These are phyloP conservation scores for Muraenolepis orangiensis DNA, from an alignment of 2,797 vertebrate genomes.

Conservation along the genomic window DNA sequence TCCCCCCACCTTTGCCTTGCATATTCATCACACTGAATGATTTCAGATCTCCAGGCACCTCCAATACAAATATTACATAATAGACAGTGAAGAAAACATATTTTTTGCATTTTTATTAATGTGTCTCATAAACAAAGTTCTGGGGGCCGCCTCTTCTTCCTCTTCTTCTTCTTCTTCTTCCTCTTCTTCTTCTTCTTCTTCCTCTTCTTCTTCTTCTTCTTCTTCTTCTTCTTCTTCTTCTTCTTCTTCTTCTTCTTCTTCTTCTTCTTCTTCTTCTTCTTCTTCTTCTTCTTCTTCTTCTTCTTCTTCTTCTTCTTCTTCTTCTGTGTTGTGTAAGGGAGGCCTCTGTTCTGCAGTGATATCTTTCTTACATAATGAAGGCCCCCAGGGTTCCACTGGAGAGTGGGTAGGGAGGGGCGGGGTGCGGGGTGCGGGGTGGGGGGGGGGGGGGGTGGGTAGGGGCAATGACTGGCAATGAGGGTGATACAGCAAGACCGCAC, in stretches of 20 bases:
- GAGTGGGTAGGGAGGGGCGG: constrained; percentile 6
- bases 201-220: background rate
- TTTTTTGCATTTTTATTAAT: background rate
- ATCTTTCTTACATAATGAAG: constrained; percentile 75
- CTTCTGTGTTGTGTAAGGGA: constrained; percentile 43
- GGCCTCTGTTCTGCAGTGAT: constrained; percentile 63
- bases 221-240: background rate
- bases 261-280: background rate
- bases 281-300: background rate
- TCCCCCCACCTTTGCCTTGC: background rate
- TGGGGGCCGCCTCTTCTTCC: background rate
- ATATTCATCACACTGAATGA: background rate
- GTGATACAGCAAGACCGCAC: constrained; percentile 65
- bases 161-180: background rate
- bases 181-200: background rate
- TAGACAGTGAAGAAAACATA: background rate
- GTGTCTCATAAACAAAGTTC: background rate
- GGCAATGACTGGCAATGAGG: constrained; percentile 58
- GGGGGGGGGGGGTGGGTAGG: background rate
- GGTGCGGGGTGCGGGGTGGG: too few relatives aligned
- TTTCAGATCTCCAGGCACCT: background rate
- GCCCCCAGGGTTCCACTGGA: constrained; percentile 61
- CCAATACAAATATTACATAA: background rate
- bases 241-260: background rate
- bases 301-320: background rate